Conservation (phyloP, 2,888 invertebrate species). For the Campoplex nolae region DNA sequence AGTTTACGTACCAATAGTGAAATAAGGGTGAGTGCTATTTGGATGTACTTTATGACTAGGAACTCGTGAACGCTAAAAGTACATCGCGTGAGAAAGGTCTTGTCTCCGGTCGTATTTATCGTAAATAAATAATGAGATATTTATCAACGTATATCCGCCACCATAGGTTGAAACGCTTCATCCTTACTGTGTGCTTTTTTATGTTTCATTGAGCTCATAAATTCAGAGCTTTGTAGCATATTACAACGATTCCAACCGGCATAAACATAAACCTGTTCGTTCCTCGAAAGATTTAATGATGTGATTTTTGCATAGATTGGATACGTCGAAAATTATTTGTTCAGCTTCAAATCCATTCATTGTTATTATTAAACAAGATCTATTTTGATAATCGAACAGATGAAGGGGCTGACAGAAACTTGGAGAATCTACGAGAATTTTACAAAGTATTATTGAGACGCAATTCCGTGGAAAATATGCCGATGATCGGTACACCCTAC, state of each 20-base stretch:
- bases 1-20: not conserved
- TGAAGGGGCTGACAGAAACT: conserved; percentile 70
- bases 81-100: conserved; percentile 31
- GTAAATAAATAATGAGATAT: conserved; percentile 50
- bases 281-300: not conserved
- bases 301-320: not conserved
- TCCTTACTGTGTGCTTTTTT: conserved; percentile 20
- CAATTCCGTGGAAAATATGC: conserved; percentile 70
- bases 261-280: conserved; percentile 1
- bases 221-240: conserved; percentile 10
- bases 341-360: not conserved
- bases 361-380: not conserved
- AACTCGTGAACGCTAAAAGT: conserved; percentile 47
- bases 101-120: conserved; percentile 34
- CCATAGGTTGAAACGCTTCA: conserved; percentile 23
- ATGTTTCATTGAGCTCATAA: conserved; percentile 24
- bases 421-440: conserved; percentile 75
- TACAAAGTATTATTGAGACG: conserved; percentile 76
- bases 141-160: conserved; percentile 5
- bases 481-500: conserved; percentile 66
- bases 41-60: not conserved
- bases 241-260: not conserved
- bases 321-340: not conserved
- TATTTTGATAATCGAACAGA: conserved; percentile 66
- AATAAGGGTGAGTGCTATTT: conserved; percentile 33